These are phyloP conservation scores for Herpailurus yagouaroundi DNA, from an alignment of 2,113 vertebrate species.

Conservation along the genomic window DNA sequence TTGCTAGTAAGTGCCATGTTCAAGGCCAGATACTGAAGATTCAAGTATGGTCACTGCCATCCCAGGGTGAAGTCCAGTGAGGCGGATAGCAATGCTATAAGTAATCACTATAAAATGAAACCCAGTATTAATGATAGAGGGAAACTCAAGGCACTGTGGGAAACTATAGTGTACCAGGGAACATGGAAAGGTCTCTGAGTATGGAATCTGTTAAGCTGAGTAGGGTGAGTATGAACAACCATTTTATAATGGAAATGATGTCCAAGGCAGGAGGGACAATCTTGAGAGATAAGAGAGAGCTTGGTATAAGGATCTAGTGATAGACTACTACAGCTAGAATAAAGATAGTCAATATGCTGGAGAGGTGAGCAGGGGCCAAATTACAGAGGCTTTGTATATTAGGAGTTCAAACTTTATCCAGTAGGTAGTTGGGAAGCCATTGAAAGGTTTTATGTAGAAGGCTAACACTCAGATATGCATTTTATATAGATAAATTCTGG, in stretches of 20 bases:
- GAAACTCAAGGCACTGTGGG: not conserved
- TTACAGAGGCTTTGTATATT: not conserved
- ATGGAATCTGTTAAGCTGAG: not conserved
- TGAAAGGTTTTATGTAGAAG: conserved; percentile 3
- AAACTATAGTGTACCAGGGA: not conserved
- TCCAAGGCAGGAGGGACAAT: not conserved
- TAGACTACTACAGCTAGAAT: not conserved
- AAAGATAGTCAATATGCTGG: not conserved
- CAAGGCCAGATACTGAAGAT: not conserved
- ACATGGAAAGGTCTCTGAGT: not conserved
- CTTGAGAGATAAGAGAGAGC: not conserved
- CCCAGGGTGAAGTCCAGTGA: not conserved
- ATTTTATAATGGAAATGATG: conserved; percentile 24
- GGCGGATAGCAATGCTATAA: not conserved
- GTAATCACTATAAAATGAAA: not conserved
- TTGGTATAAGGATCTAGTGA: not conserved
- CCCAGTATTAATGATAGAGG: not conserved
- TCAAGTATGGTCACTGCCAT: not conserved
- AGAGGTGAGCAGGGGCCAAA: not conserved
- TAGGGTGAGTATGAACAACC: not conserved
- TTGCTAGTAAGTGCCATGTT: not conserved
- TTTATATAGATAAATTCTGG: not conserved
- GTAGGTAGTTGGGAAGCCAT: not conserved
- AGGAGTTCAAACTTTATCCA: not conserved
- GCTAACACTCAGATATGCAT: not conserved